Evolutionary conservation across 2,113 vertebrate species (phyloP), one percentile per base, ranked within the genome.

Genomic region (Epinephelus lanceolatus): DNA sequence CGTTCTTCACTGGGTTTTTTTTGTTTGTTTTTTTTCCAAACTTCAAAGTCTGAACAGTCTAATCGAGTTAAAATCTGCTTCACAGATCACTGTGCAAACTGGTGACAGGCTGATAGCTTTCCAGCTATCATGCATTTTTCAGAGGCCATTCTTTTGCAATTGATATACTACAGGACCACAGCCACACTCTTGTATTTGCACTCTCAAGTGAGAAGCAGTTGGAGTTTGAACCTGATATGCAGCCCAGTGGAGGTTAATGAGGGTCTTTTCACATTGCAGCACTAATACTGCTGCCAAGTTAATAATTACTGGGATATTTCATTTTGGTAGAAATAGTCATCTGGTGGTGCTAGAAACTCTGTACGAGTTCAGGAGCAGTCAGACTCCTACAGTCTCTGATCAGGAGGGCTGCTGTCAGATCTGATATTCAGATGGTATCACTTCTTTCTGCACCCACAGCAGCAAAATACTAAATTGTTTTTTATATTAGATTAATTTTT

Each of bases 31-130:
- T 68, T 59, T 62, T 15, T 6, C 49, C 17, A 17, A 65, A 72
- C 37, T 59, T 80, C 61, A 81, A 85, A 83, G 71, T 70, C 27
- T 61, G 67, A 86, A 88, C 80, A 81, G 19, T 72, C 53, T 70
- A 76, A 86, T 80, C 30, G 7, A 86, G 86, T 81, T 72, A 21
- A 68, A 74, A 84, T 91, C 86, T 71, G 71, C 25, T 75, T 81
- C 81, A 65, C 59, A 80, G 75, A 81, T 86, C 68, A 51, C 2
- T 42, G 66, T 49, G 30, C 70, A 63, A 19, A 76, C 65, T 56
- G 55, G 15, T 27, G 10, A 47, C 47, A 33, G 23, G 10, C 80
- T 60, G 67, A 82, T 49, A 56, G 70, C 60, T 12, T 30, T 60
- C 42, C 5, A 59, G 69, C 66, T 59, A 70, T 65, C 52, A 5